Conservation (phyloP, 2,113 vertebrate species). For the Lichenostomus cassidix region DNA sequence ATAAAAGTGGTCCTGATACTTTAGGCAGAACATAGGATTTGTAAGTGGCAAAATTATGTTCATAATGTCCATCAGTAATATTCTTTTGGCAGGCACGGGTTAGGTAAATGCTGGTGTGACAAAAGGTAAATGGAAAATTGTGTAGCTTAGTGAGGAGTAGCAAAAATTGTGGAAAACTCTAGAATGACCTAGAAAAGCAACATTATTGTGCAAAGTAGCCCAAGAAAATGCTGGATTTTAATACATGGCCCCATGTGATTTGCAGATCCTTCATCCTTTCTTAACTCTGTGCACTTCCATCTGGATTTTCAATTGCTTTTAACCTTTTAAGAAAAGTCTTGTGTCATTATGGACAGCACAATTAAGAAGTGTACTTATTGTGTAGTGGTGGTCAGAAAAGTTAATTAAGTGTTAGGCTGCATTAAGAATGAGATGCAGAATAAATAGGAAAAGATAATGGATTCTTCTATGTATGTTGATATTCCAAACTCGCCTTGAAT, state of each 20-base stretch:
- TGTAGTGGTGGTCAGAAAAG: background rate
- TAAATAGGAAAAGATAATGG: background rate
- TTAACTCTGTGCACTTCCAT: background rate
- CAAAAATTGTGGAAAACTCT: background rate
- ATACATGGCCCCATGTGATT: background rate
- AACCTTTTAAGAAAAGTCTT: background rate
- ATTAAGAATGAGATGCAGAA: background rate
- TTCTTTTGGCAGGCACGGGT: background rate
- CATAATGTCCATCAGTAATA: background rate
- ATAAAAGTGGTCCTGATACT: background rate
- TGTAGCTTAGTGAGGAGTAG: background rate
- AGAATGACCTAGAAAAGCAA: background rate
- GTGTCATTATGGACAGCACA: background rate
- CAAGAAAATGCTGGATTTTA: background rate
- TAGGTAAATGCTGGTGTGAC: background rate
- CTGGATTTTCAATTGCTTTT: background rate
- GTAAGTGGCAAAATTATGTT: background rate
- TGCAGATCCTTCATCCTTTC: background rate
- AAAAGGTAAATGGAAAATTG: background rate
- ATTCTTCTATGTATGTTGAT: background rate
- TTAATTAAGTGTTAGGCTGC: constrained; percentile 16
- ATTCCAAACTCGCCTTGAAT: constrained; percentile 8
- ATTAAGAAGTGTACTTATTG: background rate
- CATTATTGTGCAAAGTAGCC: background rate
- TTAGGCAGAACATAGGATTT: background rate